These are phyloP conservation scores for Turritopsis rubra DNA, from an alignment of 30 jellyfish, hydroid and myxozoan genomes.

Conservation along the genomic window DNA sequence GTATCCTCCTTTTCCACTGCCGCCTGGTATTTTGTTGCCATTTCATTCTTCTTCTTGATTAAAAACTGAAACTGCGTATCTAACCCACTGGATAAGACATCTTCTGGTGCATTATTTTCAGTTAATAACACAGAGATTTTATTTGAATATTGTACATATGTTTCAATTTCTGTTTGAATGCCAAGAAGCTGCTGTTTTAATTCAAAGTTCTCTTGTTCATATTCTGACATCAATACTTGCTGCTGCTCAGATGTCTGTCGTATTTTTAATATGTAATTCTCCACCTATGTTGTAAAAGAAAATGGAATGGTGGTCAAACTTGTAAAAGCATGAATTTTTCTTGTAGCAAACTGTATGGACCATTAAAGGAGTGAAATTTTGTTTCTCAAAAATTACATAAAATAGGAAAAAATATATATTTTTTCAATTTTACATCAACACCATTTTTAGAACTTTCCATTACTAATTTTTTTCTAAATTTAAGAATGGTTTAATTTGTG, in stretches of 20 bases:
- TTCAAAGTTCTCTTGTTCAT: slow-evolving; percentile 19
- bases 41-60: neutral
- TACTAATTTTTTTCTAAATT: neutral
- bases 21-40: neutral
- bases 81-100: neutral
- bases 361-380: neutral
- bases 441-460: neutral
- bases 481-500: no score
- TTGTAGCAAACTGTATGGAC: neutral
- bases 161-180: neutral
- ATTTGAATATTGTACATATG: neutral
- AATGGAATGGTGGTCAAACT: neutral
- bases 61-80: slow-evolving; percentile 3
- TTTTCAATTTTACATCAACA: neutral
- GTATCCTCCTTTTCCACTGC: neutral
- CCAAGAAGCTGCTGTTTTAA: neutral
- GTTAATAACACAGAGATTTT: neutral
- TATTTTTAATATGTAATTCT: slow-evolving; percentile 16
- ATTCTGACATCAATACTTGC: slow-evolving; percentile 1
- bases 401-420: neutral
- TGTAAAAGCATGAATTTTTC: neutral
- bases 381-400: no score
- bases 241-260: slow-evolving; percentile 29
- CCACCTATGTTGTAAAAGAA: slow-evolving; percentile 9
- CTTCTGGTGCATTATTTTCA: slow-evolving; percentile 9